These are phyloP conservation scores for Prolemur simus DNA, from an alignment of 2,113 vertebrate genomes.

Conservation along the genomic window DNA sequence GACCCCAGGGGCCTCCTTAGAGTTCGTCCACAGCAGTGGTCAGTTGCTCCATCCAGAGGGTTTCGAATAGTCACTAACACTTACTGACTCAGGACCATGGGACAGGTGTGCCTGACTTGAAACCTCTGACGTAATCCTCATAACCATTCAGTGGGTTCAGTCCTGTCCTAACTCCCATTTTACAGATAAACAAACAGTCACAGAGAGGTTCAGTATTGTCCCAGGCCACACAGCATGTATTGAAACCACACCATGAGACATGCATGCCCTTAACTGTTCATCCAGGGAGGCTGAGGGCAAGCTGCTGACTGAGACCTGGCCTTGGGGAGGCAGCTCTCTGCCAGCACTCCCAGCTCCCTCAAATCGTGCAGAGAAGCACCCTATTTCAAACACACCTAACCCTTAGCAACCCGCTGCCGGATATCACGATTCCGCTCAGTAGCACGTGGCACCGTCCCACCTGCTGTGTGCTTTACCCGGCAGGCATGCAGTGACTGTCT, in stretches of 20 bases:
- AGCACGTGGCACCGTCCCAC: rapidly evolving
- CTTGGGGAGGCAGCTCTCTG: no score
- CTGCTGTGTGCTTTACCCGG: rapidly evolving
- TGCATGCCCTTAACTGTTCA: neutral
- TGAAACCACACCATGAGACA: rapidly evolving
- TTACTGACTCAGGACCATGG: neutral
- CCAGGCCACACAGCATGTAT: neutral
- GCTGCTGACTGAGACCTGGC: neutral
- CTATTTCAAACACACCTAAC: neutral
- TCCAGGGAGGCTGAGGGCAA: neutral
- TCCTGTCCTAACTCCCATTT: rapidly evolving
- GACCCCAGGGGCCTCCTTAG: rapidly evolving
- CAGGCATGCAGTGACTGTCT: neutral
- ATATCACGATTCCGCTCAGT: rapidly evolving
- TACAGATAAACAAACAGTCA: neutral
- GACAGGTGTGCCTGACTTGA: neutral
- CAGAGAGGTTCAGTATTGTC: neutral
- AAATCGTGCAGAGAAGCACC: rapidly evolving
- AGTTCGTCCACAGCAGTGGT: rapidly evolving
- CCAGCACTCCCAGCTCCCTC: neutral
- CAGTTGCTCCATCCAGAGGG: neutral
- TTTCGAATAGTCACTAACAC: neutral
- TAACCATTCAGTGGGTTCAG: rapidly evolving
- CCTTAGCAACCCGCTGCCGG: no score
- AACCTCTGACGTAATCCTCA: neutral